Evolutionary conservation across 1,140 invertebrate genomes (phyloP).

Genomic region (Bicyclus anynana): DNA sequence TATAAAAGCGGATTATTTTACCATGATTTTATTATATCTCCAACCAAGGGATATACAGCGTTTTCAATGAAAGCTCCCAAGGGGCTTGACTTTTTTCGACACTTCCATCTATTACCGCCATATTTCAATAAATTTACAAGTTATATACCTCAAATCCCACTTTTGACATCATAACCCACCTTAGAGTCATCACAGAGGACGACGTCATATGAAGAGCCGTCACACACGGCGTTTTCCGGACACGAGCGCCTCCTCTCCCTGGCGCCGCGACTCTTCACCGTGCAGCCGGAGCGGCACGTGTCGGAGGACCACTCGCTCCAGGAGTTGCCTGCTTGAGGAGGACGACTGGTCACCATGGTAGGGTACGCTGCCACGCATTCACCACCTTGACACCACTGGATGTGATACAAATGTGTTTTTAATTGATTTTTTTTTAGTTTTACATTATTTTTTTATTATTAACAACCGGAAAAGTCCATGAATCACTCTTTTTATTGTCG

Average conservation of each 20-base stretch:
- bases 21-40: no score
- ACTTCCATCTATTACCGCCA: no score
- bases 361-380: constrained; percentile 72
- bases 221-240: constrained; percentile 77
- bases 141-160: no score
- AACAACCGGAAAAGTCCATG: no score
- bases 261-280: constrained; percentile 79
- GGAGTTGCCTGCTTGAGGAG: constrained; percentile 31
- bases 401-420: neutral
- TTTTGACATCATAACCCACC: constrained; percentile 27
- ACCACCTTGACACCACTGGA: constrained; percentile 82
- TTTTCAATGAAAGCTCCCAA: no score
- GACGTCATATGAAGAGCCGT: constrained; percentile 80
- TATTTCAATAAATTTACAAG: no score
- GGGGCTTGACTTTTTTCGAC: no score
- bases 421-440: neutral
- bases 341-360: constrained; percentile 6
- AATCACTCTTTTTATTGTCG: no score
- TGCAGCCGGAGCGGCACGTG: constrained; percentile 83
- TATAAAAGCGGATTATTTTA: no score
- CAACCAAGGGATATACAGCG: no score
- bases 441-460: no score
- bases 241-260: constrained; percentile 78
- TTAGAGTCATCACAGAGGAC: constrained; percentile 81
- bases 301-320: constrained; percentile 82